A percentile compares a stretch with the other conserved stretches of the same genome.
Evolutionary conservation across 2,888 invertebrate genomes (phyloP).

Genomic region (Caenorhabditis sinica): DNA sequence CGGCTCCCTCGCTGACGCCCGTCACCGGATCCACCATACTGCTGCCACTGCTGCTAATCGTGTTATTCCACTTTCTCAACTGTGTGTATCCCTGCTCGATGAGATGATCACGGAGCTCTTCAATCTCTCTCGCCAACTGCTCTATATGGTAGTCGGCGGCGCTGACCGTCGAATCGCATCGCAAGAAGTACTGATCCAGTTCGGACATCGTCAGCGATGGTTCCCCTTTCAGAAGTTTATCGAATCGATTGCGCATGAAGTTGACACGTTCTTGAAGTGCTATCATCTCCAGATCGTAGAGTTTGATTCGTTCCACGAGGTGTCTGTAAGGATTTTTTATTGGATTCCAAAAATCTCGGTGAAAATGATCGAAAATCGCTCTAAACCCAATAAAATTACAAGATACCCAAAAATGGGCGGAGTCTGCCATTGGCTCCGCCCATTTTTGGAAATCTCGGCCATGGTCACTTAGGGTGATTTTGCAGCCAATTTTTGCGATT

Average conservation of each 20-base stretch:
- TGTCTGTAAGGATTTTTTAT: conserved; percentile 43
- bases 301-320: conserved; percentile 36
- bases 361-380: background rate
- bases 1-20: conserved; percentile 44
- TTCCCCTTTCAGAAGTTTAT: conserved; percentile 56
- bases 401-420: background rate
- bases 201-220: conserved; percentile 50
- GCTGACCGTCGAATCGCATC: conserved; percentile 32
- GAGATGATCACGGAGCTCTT: conserved; percentile 46
- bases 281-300: conserved; percentile 52
- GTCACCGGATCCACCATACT: background rate
- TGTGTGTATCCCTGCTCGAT: conserved; percentile 65
- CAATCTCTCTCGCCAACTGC: conserved; percentile 53
- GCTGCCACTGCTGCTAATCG: too few relatives aligned
- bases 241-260: conserved; percentile 35
- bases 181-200: conserved; percentile 42
- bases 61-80: conserved; percentile 41
- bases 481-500: background rate
- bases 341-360: background rate
- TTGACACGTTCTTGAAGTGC: conserved; percentile 53
- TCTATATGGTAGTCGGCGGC: conserved; percentile 39
- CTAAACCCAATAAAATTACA: background rate
- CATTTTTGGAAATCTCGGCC: too few relatives aligned
- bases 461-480: background rate
- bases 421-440: too few relatives aligned